These are phyloP conservation scores for Podotricha telesiphe DNA, from an alignment of 2,888 invertebrate species.

Conservation along the genomic window DNA sequence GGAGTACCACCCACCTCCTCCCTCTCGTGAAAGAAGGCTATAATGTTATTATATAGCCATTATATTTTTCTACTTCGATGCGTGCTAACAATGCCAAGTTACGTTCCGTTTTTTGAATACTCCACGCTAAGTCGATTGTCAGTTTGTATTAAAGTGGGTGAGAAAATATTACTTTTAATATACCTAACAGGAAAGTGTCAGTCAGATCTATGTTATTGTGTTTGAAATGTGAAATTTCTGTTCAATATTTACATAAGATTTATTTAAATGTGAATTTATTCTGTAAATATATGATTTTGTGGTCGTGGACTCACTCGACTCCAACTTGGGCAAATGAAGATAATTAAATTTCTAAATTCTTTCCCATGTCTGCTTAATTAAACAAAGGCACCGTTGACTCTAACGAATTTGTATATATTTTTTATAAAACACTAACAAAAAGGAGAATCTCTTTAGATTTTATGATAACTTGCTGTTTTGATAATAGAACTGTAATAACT, in stretches of 20 bases:
- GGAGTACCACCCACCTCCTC: constrained; percentile 30
- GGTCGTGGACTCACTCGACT: too few relatives aligned
- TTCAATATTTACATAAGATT: background rate
- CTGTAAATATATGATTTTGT: too few relatives aligned
- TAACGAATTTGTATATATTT: too few relatives aligned
- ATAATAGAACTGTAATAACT: too few relatives aligned
- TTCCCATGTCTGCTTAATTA: too few relatives aligned
- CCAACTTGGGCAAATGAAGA: too few relatives aligned
- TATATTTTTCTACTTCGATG: constrained; percentile 50
- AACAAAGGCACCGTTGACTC: too few relatives aligned
- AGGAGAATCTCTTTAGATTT: too few relatives aligned
- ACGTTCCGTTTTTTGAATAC: constrained; percentile 35
- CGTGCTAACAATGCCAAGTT: constrained; percentile 41
- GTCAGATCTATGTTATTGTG: background rate
- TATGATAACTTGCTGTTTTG: too few relatives aligned
- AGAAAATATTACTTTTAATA: constrained; percentile 25
- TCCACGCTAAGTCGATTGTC: constrained; percentile 38
- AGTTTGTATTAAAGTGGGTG: constrained; percentile 35
- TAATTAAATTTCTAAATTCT: too few relatives aligned
- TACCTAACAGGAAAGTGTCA: constrained; percentile 25
- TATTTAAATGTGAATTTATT: constrained; percentile 2
- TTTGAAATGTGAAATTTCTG: background rate
- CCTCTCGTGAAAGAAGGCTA: constrained; percentile 43
- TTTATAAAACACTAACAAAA: too few relatives aligned
- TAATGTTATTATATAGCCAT: constrained; percentile 53